Evolutionary conservation across 1,140 invertebrate genomes (phyloP), one percentile per base, ranked within the genome.

Genomic region (Leucophenga varia): DNA sequence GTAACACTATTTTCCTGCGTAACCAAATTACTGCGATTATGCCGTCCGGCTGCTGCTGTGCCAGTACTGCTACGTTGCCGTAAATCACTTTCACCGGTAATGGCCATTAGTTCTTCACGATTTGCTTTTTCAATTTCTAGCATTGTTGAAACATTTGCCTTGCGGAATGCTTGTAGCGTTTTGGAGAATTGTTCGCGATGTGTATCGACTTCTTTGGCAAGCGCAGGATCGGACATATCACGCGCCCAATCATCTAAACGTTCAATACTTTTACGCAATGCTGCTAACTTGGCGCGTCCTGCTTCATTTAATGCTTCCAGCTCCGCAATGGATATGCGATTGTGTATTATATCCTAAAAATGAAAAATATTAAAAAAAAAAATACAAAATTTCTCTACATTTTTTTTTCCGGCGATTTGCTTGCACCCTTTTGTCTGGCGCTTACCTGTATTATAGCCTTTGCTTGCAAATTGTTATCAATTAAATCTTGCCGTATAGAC

Each of bases 391-490:
- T 14, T 36, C 19, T 18, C 40, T 31, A 25, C 30, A 20, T 43
- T 31, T 16, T 3, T 36, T n/a, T 18, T 16, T 12, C 13, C 3
- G 9, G 14, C 2, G n/a, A 16, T 32, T 6, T 18, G 13, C 8
- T 30, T 25, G 36, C n/a, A 2, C 21, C 16, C 14, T n/a, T n/a
- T n/a, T n/a, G n/a, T n/a, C n/a, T n/a, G n/a, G n/a, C 14, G 51
- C 46, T 79, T 79, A 88, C 88, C 78, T 90, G 88, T 58, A 89
- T 89, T 35, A 89, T 79, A 30, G 87, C 87, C 71, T 86, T 88
- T 13, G 89, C 75, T 76, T 86, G 80, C 55, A 90, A 79, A 76
- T 87, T 83, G 55, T 83, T 79, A 61, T 86, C 86, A 18, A 87
- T 82, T 42, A 90, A 80, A 55, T 84, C 83, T 68, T 87, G 80